Evolutionary conservation across 2,113 vertebrate genomes (phyloP).

Genomic region (Sigmodon hispidus): DNA sequence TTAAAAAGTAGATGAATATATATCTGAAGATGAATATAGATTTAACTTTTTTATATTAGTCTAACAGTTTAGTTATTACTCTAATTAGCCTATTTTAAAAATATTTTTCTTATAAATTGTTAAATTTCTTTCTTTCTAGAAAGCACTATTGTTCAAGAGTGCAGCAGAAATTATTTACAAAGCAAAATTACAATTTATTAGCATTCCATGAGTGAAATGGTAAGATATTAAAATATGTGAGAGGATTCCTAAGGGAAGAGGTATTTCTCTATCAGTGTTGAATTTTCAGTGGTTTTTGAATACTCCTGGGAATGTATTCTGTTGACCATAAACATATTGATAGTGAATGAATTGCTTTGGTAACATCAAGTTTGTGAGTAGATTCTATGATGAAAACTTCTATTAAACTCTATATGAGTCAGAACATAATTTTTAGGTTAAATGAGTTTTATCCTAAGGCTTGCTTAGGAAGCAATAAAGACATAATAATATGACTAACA

Average conservation of each 20-base stretch:
- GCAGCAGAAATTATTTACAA: neutral
- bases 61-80: neutral
- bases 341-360: neutral
- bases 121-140: neutral
- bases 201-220: neutral
- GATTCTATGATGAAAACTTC: neutral
- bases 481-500: neutral
- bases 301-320: neutral
- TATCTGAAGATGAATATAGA: neutral
- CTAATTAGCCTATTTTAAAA: neutral
- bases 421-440: neutral
- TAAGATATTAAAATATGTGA: neutral
- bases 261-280: neutral
- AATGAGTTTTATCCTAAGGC: neutral
- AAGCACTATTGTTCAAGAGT: neutral
- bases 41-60: neutral
- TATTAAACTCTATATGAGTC: accelerated
- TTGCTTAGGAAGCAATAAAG: neutral
- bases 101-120: neutral
- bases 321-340: neutral
- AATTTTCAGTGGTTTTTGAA: neutral
- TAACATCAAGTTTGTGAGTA: neutral
- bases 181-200: neutral
- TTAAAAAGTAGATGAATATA: neutral
- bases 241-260: neutral